A percentile compares a stretch with the other conserved stretches of the same genome.
phyloP scores from a whole-genome alignment of 2,888 invertebrate species.

The Laspeyria flexula region DNA sequence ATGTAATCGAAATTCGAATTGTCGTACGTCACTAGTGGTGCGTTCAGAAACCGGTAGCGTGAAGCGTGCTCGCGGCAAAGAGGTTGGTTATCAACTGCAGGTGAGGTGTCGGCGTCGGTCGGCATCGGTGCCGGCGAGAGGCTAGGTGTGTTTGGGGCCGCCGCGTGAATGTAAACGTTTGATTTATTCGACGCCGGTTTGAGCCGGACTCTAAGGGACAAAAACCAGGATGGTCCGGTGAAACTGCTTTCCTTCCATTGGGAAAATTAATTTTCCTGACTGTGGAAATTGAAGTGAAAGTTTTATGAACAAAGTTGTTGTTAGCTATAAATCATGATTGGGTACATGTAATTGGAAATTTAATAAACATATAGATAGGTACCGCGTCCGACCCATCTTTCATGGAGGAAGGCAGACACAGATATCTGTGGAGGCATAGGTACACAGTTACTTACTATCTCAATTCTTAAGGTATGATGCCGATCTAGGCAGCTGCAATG shows the following conservation, averaged over 20 bases:
- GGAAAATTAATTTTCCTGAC: slow-evolving; percentile 18
- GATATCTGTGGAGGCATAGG: too few species aligned
- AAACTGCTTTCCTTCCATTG: slow-evolving; percentile 48
- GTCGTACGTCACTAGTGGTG: slow-evolving; percentile 38
- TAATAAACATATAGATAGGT: too few species aligned
- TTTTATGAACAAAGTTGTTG: slow-evolving; percentile 12
- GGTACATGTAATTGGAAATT: too few species aligned
- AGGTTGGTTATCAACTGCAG: slow-evolving; percentile 76
- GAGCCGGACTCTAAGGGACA: slow-evolving; percentile 38
- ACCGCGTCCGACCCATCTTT: too few species aligned
- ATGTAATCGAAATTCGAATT: slow-evolving; percentile 29
- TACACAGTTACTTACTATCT: too few species aligned
- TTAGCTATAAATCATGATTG: background rate
- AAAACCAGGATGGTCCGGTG: slow-evolving; percentile 38
- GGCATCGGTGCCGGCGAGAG: slow-evolving; percentile 57
- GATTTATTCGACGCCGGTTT: slow-evolving; percentile 31
- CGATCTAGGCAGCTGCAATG: too few species aligned
- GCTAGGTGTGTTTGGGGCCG: slow-evolving; percentile 61
- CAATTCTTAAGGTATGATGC: too few species aligned
- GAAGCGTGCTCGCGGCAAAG: slow-evolving; percentile 62
- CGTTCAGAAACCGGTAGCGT: slow-evolving; percentile 43
- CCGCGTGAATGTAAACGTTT: slow-evolving; percentile 52
- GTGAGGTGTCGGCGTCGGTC: slow-evolving; percentile 43
- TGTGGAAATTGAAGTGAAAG: slow-evolving; percentile 23
- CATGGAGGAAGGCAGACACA: too few species aligned